These are phyloP conservation scores for Fulmarus glacialis DNA, from an alignment of 2,113 vertebrate species.

Conservation along the genomic window DNA sequence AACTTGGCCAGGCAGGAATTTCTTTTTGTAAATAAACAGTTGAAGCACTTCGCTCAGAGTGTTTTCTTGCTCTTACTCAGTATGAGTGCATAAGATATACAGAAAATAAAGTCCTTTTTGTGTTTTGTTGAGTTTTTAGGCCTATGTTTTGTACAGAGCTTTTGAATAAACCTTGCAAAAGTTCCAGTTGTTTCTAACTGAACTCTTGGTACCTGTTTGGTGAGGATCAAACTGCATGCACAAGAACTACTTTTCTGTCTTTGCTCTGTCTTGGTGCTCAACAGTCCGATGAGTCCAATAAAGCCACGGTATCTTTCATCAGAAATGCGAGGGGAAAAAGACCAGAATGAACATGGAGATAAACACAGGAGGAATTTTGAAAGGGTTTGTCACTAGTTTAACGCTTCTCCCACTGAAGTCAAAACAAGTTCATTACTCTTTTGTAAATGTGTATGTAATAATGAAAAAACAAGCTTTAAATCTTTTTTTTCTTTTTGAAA, in stretches of 20 bases:
- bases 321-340: not conserved
- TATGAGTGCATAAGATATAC: fast-evolving
- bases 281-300: not conserved
- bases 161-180: not conserved
- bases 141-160: not conserved
- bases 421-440: not conserved
- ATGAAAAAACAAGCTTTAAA: not conserved
- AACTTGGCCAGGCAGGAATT: not conserved
- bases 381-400: not conserved
- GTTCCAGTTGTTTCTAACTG: not conserved
- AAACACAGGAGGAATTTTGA: not conserved
- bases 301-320: not conserved
- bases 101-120: not conserved
- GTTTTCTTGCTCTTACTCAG: not conserved
- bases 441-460: not conserved
- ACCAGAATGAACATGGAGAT: not conserved
- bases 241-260: not conserved
- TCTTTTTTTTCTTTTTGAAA: not conserved
- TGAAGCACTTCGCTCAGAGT: not conserved
- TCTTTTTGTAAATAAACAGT: not conserved
- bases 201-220: not conserved
- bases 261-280: not conserved
- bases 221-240: not conserved
- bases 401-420: not conserved
- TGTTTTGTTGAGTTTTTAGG: not conserved